phyloP scores from a whole-genome alignment of 2,113 vertebrate genomes.

The Corapipo altera region DNA sequence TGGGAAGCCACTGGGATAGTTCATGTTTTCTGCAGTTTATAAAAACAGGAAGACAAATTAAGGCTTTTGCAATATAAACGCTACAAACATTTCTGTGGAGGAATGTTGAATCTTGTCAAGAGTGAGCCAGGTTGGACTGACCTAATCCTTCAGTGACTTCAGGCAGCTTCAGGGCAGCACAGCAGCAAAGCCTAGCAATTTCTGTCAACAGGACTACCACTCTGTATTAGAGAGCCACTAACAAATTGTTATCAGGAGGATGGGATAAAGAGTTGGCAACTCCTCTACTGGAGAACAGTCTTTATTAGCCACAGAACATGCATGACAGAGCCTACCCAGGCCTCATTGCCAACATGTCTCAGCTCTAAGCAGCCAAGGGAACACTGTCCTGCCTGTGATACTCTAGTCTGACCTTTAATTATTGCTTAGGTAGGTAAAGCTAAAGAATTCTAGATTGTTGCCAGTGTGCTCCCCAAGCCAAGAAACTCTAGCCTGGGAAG shows the following conservation, averaged over 20 bases:
- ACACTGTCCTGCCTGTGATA: neutral
- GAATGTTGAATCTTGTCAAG: fast-evolving
- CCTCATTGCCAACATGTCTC: neutral
- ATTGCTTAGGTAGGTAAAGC: conserved; percentile 53
- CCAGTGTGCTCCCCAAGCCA: conserved; percentile 38
- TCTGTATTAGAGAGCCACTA: neutral
- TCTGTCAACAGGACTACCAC: neutral
- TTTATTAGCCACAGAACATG: neutral
- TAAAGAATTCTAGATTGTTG: conserved; percentile 48
- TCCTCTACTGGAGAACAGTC: neutral
- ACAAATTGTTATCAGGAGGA: conserved; percentile 1
- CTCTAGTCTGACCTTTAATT: conserved; percentile 34
- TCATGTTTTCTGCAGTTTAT: conserved; percentile 76
- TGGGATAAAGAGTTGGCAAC: neutral
- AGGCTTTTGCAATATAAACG: neutral
- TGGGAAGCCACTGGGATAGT: conserved; percentile 74
- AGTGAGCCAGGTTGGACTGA: neutral
- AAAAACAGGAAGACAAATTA: neutral
- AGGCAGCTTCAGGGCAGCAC: neutral
- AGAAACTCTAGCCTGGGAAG: conserved; percentile 45
- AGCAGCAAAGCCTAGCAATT: neutral
- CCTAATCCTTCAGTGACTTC: neutral
- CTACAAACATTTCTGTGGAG: neutral
- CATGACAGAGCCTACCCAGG: neutral
- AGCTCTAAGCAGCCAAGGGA: neutral